Evolutionary conservation across 2,113 vertebrate genomes (phyloP).

Genomic region (Heterocephalus glaber): DNA sequence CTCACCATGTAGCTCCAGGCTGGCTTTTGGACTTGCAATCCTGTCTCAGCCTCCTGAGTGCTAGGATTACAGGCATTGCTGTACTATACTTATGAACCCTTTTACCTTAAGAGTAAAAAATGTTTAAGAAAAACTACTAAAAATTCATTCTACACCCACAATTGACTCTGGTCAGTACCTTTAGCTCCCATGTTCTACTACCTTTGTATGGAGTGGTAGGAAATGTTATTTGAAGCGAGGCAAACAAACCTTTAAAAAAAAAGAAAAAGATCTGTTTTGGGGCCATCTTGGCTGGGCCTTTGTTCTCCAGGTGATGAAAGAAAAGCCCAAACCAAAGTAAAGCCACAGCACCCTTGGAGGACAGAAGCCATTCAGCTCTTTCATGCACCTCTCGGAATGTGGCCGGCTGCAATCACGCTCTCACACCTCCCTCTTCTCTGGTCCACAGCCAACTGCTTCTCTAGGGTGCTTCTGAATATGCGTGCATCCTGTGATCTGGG

Average conservation of each 20-base stretch:
- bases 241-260: background rate
- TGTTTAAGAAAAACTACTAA: background rate
- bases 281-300: background rate
- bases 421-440: background rate
- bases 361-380: background rate
- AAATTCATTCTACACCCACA: background rate
- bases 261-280: background rate
- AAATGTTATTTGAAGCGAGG: background rate
- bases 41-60: background rate
- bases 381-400: background rate
- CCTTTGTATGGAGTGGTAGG: background rate
- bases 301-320: background rate
- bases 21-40: background rate
- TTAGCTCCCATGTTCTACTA: background rate
- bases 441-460: background rate
- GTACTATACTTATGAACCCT: background rate
- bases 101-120: background rate
- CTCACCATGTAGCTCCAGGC: background rate
- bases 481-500: background rate
- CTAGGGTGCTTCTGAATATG: background rate
- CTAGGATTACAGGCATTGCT: background rate
- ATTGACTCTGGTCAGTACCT: background rate
- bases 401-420: background rate
- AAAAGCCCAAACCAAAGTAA: background rate
- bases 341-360: background rate